These are phyloP conservation scores for Scaptomyza pallida DNA, from an alignment of 1,140 invertebrate genomes.

Conservation along the genomic window DNA sequence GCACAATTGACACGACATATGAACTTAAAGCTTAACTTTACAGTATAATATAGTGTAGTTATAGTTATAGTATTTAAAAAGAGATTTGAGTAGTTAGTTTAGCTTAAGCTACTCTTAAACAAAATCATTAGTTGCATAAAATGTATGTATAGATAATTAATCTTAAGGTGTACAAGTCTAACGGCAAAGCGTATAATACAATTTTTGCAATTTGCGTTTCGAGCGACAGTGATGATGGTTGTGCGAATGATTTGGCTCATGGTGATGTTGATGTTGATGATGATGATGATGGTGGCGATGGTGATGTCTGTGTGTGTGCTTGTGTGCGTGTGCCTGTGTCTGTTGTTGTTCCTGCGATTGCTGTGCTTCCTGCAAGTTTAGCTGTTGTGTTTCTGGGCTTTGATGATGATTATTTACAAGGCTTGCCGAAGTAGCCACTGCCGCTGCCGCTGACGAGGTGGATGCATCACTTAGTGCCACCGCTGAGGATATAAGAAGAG, in stretches of 20 bases:
- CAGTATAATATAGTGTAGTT: neutral
- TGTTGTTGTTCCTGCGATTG: conserved; percentile 33
- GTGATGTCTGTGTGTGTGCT: conserved; percentile 66
- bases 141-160: conserved; percentile 57
- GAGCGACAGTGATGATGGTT: conserved; percentile 79
- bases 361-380: conserved; percentile 18
- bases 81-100: conserved; percentile 17
- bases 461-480: conserved; percentile 67
- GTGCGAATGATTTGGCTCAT: conserved; percentile 49
- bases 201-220: conserved; percentile 83
- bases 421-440: conserved; percentile 49
- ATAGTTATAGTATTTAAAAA: conserved; percentile 14
- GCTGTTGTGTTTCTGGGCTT: conserved; percentile 43
- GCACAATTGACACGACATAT: conserved; percentile 34
- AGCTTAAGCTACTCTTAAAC: conserved; percentile 56
- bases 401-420: conserved; percentile 83
- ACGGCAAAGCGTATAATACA: conserved; percentile 83
- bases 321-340: conserved; percentile 50
- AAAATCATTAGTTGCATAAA: conserved; percentile 44
- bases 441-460: conserved; percentile 48
- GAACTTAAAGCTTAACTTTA: conserved; percentile 12
- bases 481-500: conserved; percentile 70
- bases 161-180: conserved; percentile 68
- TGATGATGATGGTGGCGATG: conserved; percentile 59
- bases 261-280: conserved; percentile 58